Evolutionary conservation across 2,113 vertebrate species (phyloP).

Genomic region (Chroicocephalus ridibundus): DNA sequence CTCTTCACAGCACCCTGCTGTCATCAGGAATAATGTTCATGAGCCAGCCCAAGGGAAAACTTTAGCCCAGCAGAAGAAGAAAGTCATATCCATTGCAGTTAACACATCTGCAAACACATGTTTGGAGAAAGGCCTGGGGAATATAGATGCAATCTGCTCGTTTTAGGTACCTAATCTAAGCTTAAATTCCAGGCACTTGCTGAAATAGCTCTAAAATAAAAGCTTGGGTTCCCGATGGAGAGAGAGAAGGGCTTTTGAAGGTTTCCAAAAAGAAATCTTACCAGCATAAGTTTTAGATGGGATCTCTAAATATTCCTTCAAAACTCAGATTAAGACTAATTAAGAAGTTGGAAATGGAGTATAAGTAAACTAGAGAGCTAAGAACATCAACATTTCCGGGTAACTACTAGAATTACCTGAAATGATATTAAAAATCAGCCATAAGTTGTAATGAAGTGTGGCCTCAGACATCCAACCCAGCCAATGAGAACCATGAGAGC

Average conservation of each 20-base stretch:
- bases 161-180: neutral
- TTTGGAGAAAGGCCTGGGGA: slow-evolving; percentile 19
- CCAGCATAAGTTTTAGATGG: neutral
- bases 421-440: neutral
- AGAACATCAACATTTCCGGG: neutral
- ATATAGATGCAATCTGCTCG: neutral
- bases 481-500: neutral
- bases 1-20: slow-evolving; percentile 16
- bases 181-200: neutral
- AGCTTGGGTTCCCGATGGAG: neutral
- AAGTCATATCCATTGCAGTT: slow-evolving; percentile 26
- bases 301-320: neutral
- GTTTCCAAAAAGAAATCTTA: neutral
- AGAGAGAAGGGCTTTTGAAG: neutral
- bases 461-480: neutral
- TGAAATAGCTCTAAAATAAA: neutral
- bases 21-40: slow-evolving; percentile 17
- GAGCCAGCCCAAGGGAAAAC: neutral
- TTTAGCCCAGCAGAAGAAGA: neutral
- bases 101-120: slow-evolving; percentile 37
- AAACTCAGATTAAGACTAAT: neutral
- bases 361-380: neutral
- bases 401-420: neutral
- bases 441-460: neutral
- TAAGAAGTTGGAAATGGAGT: neutral